Evolutionary conservation across 2,888 invertebrate species (phyloP).

Genomic region (Acronicta alni): DNA sequence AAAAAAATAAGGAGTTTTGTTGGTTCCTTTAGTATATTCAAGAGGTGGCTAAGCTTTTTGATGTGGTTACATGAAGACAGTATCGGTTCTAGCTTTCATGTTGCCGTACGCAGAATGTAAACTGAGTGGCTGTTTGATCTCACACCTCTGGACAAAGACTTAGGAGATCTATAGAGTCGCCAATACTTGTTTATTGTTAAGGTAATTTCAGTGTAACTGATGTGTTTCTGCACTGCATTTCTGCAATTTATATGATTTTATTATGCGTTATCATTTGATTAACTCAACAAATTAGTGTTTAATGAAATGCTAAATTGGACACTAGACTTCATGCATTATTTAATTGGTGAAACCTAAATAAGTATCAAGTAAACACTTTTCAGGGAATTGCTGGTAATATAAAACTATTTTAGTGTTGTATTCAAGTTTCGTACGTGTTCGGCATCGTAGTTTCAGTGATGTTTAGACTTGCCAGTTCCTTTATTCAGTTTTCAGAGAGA

Average conservation of each 20-base stretch:
- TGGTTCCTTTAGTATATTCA: slow-evolving; percentile 42
- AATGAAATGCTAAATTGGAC: neutral
- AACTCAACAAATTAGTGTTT: slow-evolving; percentile 1
- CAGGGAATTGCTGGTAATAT: slow-evolving; percentile 44
- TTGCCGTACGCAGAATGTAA: slow-evolving; percentile 56
- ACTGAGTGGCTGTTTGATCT: slow-evolving; percentile 64
- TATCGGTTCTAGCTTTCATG: slow-evolving; percentile 59
- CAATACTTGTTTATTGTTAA: slow-evolving; percentile 1
- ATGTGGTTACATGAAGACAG: slow-evolving; percentile 62
- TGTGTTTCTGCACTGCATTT: too few species aligned
- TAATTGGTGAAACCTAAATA: slow-evolving; percentile 17
- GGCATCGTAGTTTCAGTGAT: slow-evolving; percentile 56
- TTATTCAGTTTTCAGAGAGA: slow-evolving; percentile 76
- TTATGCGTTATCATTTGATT: neutral
- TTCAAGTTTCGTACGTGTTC: slow-evolving; percentile 56
- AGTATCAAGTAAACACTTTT: slow-evolving; percentile 28
- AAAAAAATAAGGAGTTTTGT: slow-evolving; percentile 43
- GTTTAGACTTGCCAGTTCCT: slow-evolving; percentile 78
- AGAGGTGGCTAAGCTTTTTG: slow-evolving; percentile 49
- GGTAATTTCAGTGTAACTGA: neutral
- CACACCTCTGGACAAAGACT: slow-evolving; percentile 42
- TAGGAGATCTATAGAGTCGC: slow-evolving; percentile 31
- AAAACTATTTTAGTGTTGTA: slow-evolving; percentile 55
- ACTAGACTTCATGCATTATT: slow-evolving; percentile 5
- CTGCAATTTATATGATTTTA: too few species aligned